phyloP scores from a whole-genome alignment of 2,888 invertebrate species.

The Magallana nippona region DNA sequence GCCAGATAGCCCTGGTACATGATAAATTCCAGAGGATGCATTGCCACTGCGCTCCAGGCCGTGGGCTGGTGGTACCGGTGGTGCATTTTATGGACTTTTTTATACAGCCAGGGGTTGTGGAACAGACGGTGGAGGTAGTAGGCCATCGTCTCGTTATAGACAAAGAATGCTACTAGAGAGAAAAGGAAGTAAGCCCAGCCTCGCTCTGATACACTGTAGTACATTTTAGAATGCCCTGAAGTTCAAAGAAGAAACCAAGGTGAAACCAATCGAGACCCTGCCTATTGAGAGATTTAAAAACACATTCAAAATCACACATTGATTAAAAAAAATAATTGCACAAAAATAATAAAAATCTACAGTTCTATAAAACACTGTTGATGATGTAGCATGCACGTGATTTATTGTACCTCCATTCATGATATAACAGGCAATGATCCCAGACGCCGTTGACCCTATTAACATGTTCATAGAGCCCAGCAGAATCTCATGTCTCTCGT shows the following conservation, averaged over 20 bases:
- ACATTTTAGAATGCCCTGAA: conserved; percentile 83
- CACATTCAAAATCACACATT: too few species aligned
- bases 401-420: conserved; percentile 82
- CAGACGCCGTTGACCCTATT: conserved; percentile 83
- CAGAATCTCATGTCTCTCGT: conserved; percentile 86
- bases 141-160: conserved; percentile 85
- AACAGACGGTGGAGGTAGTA: conserved; percentile 84
- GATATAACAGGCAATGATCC: conserved; percentile 85
- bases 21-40: conserved; percentile 87
- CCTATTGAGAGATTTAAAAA: too few species aligned
- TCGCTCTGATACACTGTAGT: conserved; percentile 84
- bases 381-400: too few species aligned
- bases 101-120: conserved; percentile 85
- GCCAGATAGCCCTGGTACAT: conserved; percentile 84
- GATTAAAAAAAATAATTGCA: too few species aligned
- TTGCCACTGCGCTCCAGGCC: conserved; percentile 88
- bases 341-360: too few species aligned
- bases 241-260: neutral
- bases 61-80: conserved; percentile 87
- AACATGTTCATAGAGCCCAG: conserved; percentile 84
- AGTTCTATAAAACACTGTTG: too few species aligned
- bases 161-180: conserved; percentile 85
- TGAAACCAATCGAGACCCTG: neutral
- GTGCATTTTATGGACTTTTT: conserved; percentile 87
- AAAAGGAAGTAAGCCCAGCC: conserved; percentile 86